Evolutionary conservation across 2,888 invertebrate species (phyloP).

Genomic region (Hyles lineata): DNA sequence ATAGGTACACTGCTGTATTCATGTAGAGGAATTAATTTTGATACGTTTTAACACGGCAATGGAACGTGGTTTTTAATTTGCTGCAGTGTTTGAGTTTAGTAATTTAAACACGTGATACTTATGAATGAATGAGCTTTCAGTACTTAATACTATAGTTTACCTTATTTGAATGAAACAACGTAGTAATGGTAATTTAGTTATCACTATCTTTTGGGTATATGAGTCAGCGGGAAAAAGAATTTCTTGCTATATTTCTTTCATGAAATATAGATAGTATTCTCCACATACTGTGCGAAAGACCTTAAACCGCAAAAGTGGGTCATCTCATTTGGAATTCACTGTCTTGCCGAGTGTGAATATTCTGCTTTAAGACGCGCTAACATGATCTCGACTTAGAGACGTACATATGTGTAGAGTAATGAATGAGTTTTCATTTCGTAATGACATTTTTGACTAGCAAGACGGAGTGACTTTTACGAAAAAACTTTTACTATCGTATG

Average conservation of each 20-base stretch:
- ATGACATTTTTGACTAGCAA: neutral
- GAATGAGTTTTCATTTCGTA: neutral
- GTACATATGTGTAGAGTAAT: neutral
- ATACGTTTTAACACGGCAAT: no score
- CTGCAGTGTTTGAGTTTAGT: neutral
- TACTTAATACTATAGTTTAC: no score
- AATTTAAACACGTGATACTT: neutral
- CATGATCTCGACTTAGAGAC: neutral
- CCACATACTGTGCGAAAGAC: neutral
- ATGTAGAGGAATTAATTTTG: neutral
- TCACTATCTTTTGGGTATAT: neutral
- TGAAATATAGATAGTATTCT: neutral
- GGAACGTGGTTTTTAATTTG: no score
- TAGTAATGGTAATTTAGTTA: neutral
- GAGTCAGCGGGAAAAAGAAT: neutral
- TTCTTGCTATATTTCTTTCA: neutral
- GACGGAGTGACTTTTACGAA: no score
- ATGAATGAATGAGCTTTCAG: no score
- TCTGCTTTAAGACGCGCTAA: constrained; percentile 2
- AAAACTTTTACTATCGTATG: no score
- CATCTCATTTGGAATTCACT: constrained; percentile 8
- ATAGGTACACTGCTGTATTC: neutral
- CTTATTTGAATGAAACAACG: no score
- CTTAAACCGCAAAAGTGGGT: constrained; percentile 3
- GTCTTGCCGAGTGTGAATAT: constrained; percentile 13